Percentiles rank a stretch among this genome's conserved stretches.
Evolutionary conservation across 2,113 vertebrate genomes (phyloP).

Genomic region (Ceratotherium simum): DNA sequence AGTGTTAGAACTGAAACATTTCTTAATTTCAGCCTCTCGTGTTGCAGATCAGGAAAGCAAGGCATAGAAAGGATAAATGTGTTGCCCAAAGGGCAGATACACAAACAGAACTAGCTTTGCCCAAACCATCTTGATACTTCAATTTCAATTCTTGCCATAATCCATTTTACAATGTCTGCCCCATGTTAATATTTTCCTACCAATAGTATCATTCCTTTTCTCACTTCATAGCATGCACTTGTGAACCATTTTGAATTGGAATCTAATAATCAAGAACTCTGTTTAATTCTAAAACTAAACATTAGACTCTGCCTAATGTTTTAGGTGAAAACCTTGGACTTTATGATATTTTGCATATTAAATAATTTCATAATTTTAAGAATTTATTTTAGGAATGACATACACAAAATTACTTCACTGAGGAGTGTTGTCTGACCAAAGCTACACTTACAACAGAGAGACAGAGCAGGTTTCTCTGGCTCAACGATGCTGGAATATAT

Average conservation of each 20-base stretch:
- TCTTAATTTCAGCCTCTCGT: background rate
- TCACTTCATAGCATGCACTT: background rate
- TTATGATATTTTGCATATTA: background rate
- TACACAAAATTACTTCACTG: background rate
- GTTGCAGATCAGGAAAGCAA: background rate
- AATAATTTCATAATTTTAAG: slow-evolving; percentile 29
- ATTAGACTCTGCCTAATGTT: background rate
- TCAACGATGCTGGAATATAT: background rate
- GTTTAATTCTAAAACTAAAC: background rate
- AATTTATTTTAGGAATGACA: background rate
- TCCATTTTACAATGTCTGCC: background rate
- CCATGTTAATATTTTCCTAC: background rate
- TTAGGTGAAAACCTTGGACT: background rate
- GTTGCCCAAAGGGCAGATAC: background rate
- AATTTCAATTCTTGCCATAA: background rate
- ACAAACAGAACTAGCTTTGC: background rate
- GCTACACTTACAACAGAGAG: background rate
- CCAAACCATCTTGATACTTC: background rate
- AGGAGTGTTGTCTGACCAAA: background rate
- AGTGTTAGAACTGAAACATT: background rate
- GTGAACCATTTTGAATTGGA: background rate
- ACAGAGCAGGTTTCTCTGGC: background rate
- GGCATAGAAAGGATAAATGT: background rate
- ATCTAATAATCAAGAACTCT: background rate
- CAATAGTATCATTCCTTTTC: background rate